Conservation (phyloP, 2,888 invertebrate species). For the Piscicola geometra region DNA sequence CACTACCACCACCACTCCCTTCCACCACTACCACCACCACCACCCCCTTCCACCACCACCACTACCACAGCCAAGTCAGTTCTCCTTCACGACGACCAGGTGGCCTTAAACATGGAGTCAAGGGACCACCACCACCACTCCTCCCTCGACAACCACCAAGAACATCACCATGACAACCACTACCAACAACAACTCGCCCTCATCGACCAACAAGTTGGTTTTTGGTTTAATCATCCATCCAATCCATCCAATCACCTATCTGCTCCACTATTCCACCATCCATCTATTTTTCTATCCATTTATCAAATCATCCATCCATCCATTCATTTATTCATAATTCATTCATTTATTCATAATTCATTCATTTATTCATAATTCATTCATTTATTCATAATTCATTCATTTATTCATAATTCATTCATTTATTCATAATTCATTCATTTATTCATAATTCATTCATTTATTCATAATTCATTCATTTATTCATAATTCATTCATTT, state of each 20-base stretch:
- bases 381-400: too few species aligned
- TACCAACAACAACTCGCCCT: conserved; percentile 63
- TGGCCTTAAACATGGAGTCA: conserved; percentile 45
- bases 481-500: too few species aligned
- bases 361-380: background rate
- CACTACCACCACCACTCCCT: too few species aligned
- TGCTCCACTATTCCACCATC: background rate
- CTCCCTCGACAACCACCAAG: background rate
- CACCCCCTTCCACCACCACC: background rate
- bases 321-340: background rate
- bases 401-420: too few species aligned
- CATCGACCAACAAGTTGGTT: conserved; percentile 70
- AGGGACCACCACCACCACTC: too few species aligned
- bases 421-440: conserved; percentile 8
- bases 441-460: background rate
- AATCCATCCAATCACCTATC: background rate
- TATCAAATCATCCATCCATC: too few species aligned
- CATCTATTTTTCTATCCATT: background rate
- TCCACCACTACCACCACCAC: too few species aligned
- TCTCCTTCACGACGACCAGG: conserved; percentile 57
- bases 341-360: background rate
- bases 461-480: background rate
- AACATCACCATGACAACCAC: background rate
- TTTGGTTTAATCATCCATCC: background rate
- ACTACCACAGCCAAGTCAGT: conserved; percentile 58